phyloP scores from a whole-genome alignment of 1,140 invertebrate species.

The Scylla paramamosain region DNA sequence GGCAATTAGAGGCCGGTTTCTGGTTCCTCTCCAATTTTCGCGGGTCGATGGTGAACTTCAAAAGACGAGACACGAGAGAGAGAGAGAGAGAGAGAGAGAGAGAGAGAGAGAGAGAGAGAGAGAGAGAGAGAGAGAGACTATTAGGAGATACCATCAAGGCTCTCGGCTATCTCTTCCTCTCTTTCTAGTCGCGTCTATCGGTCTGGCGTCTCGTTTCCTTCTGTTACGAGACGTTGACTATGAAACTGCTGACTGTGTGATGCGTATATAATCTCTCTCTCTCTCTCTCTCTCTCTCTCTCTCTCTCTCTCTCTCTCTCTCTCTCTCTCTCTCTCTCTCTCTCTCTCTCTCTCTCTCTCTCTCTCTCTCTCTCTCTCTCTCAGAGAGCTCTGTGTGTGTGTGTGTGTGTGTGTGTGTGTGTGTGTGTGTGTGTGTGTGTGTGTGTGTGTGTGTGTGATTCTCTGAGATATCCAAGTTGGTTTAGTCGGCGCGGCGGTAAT shows the following conservation, averaged over 20 bases:
- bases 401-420: too few relatives aligned
- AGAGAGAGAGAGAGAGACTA: not conserved
- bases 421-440: too few relatives aligned
- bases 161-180: not conserved
- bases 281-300: not conserved
- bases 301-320: conserved; percentile 12
- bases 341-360: conserved; percentile 9
- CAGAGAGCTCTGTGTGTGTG: not conserved
- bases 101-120: too few relatives aligned
- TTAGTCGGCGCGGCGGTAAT: not conserved
- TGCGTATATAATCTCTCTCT: not conserved
- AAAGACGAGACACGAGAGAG: not conserved
- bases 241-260: too few relatives aligned
- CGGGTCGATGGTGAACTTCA: not conserved
- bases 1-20: not conserved
- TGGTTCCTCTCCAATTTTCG: conserved; percentile 21
- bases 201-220: not conserved
- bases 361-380: conserved; percentile 3
- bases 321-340: not conserved
- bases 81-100: not conserved
- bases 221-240: too few relatives aligned
- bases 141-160: not conserved
- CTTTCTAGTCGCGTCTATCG: not conserved
- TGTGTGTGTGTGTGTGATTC: too few relatives aligned
- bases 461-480: conserved; percentile 3